Percentiles rank a stretch among this genome's conserved stretches.
phyloP scores from a whole-genome alignment of 2,113 vertebrate species.

The Mohoua ochrocephala region DNA sequence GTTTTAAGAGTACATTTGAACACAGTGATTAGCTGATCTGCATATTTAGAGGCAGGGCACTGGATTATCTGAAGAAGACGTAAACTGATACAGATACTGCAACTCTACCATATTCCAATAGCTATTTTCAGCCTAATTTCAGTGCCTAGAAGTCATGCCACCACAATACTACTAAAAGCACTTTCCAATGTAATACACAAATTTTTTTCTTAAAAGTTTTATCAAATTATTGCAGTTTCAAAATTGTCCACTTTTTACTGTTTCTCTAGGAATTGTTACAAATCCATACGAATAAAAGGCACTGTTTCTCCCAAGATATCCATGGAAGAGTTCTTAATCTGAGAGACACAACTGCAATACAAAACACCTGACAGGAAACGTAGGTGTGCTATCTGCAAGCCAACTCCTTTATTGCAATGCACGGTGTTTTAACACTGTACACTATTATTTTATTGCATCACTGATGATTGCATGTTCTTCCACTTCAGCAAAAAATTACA shows the following conservation, averaged over 20 bases:
- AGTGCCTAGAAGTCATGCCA: not conserved
- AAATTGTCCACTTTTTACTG: not conserved
- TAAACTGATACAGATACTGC: not conserved
- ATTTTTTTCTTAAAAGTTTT: not conserved
- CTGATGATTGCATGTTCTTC: not conserved
- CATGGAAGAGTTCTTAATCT: not conserved
- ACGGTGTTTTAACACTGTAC: not conserved
- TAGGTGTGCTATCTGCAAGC: not conserved
- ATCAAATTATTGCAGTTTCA: not conserved
- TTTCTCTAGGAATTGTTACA: not conserved
- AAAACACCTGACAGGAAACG: not conserved
- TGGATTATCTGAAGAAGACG: not conserved
- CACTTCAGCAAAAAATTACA: not conserved
- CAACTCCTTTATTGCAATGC: not conserved
- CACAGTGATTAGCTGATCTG: not conserved
- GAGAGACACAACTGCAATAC: not conserved
- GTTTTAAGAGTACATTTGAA: not conserved
- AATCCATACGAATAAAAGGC: not conserved
- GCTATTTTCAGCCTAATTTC: not conserved
- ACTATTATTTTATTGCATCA: slow-evolving; percentile 18
- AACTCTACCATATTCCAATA: not conserved
- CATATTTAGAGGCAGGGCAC: not conserved
- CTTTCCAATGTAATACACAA: not conserved
- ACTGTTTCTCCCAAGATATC: not conserved
- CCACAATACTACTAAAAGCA: not conserved